Evolutionary conservation across 2,113 vertebrate species (phyloP), one percentile per base, ranked within the genome.

Genomic region (Oplegnathus fasciatus): DNA sequence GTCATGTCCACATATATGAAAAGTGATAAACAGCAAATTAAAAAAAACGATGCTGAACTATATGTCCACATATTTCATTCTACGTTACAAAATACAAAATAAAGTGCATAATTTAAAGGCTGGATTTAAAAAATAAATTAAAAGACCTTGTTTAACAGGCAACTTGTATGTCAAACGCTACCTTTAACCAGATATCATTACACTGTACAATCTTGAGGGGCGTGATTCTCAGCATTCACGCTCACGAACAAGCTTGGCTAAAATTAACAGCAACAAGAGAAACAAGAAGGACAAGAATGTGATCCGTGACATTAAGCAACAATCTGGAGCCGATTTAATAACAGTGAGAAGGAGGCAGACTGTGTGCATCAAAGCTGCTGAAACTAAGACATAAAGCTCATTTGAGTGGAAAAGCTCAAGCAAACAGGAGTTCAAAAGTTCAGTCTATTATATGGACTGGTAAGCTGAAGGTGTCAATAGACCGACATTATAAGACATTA

Each of bases 91-190:
- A 79, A 85, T 58, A 54, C 48, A 80, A 83, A 81, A 85, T 87
- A 86, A 90, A 89, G 86, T 88, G 85, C 80, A 86, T 79, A 2
- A 83, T 64, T 80, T 61, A 62, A 85, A 66, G 28, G 76, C 15
- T 14, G 8, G 17, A 42, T 46, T 55, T 4, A 30, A 0, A 42
- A 82, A 81, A 85, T 89, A 78, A 80, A 75, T 84, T 46, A 80
- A 73, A 79, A 69, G 8, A 70, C 34, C 37, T 82, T 40, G 11
- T 48, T 48, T 28, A 61, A 46, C 28, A 44, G 30, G 26, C 14
- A 10, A 20, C 52, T 66, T 57, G 46, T 46, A 30, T 75, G 24
- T 62, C 24, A 75, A 20, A 85, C 18, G 32, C 13, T 26, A 54
- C 24, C 13, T 66, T 83, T 28, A 70, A 60, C 24, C 37, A 74